These are phyloP conservation scores for Abscondita cerata DNA, from an alignment of 2,888 invertebrate genomes.

Conservation along the genomic window DNA sequence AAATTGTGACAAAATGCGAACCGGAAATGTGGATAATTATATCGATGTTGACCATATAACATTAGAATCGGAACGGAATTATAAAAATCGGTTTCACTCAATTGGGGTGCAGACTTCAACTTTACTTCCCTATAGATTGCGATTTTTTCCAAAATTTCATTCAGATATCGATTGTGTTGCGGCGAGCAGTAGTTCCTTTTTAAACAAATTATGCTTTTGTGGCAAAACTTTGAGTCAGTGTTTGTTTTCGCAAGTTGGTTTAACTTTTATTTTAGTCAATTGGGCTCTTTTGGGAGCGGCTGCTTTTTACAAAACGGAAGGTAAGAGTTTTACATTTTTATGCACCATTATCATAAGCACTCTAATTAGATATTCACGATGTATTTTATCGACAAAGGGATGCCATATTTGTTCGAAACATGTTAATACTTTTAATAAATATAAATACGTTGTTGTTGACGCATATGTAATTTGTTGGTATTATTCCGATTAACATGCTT, in stretches of 20 bases:
- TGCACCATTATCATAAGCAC: too few species aligned
- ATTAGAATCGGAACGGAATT: constrained; percentile 48
- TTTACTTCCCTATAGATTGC: constrained; percentile 62
- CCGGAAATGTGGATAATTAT: constrained; percentile 48
- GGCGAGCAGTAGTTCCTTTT: constrained; percentile 47
- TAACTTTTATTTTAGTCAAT: constrained; percentile 64
- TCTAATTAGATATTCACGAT: too few species aligned
- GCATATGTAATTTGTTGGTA: too few species aligned
- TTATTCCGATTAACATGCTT: too few species aligned
- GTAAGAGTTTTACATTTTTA: constrained; percentile 51
- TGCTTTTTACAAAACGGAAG: constrained; percentile 71
- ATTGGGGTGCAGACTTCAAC: constrained; percentile 60
- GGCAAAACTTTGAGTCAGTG: constrained; percentile 62
- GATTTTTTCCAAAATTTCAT: constrained; percentile 62
- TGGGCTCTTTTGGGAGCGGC: constrained; percentile 71
- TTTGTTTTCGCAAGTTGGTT: constrained; percentile 65
- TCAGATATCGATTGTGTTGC: constrained; percentile 52
- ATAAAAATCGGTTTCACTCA: constrained; percentile 48
- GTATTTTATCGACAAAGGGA: too few species aligned
- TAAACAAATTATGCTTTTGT: constrained; percentile 51
- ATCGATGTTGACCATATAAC: constrained; percentile 54
- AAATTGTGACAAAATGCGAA: constrained; percentile 47
- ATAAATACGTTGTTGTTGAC: too few species aligned
- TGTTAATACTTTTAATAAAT: too few species aligned
- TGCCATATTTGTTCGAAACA: too few species aligned